Conservation (phyloP, 2,797 vertebrate genomes). For the Pseudochirops corinnae region DNA sequence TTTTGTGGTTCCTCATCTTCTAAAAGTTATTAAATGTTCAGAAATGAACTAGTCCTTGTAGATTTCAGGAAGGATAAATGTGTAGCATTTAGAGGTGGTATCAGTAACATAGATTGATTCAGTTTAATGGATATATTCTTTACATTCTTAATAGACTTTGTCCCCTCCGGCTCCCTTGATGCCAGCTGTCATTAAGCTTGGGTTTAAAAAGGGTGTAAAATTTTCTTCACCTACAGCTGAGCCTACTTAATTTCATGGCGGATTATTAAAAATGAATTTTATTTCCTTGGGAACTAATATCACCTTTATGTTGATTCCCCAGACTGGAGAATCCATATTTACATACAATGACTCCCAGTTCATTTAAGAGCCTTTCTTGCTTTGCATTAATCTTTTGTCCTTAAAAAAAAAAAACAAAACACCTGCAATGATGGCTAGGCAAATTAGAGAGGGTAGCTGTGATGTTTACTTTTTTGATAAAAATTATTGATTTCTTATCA, state of each 20-base stretch:
- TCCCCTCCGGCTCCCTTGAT: not conserved
- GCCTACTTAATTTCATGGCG: not conserved
- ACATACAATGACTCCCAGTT: conserved; percentile 14
- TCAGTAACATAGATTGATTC: not conserved
- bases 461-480: conserved; percentile 54
- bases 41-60: not conserved
- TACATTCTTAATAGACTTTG: not conserved
- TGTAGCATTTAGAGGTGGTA: conserved; percentile 27
- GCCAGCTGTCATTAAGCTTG: conserved; percentile 18
- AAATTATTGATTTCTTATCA: conserved; percentile 48
- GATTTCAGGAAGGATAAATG: not conserved
- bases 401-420: not conserved
- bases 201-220: conserved; percentile 43
- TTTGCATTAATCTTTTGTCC: conserved; percentile 14
- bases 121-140: conserved; percentile 30
- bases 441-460: not conserved
- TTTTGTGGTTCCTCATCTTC: conserved; percentile 22
- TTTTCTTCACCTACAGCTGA: not conserved
- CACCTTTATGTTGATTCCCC: conserved; percentile 27
- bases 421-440: conserved; percentile 1
- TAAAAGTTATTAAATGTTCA: conserved; percentile 12
- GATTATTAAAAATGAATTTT: not conserved
- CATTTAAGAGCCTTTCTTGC: conserved; percentile 25
- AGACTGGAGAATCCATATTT: conserved; percentile 20
- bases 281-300: not conserved